phyloP scores from a whole-genome alignment of 1,140 invertebrate species.

The Procambarus virginalis region DNA sequence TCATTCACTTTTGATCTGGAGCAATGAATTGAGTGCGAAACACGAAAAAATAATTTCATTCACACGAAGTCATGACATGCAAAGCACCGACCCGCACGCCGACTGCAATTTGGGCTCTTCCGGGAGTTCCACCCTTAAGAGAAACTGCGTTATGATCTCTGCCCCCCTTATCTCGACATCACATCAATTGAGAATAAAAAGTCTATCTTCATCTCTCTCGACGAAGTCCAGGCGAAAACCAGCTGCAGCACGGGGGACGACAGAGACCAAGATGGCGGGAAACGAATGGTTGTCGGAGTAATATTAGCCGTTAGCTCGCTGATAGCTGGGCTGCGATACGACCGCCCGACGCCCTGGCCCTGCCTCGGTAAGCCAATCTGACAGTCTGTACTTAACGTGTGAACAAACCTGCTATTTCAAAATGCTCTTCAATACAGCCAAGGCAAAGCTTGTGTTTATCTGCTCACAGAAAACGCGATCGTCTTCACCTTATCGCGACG shows the following conservation, averaged over 20 bases:
- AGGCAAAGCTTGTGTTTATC: conserved; percentile 53
- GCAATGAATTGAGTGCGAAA: conserved; percentile 48
- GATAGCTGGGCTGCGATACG: conserved; percentile 37
- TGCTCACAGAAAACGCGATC: conserved; percentile 38
- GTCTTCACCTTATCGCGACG: not conserved
- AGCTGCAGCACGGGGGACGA: not conserved
- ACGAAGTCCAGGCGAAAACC: not conserved
- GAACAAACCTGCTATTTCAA: conserved; percentile 58
- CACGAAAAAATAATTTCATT: conserved; percentile 48
- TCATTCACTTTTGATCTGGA: conserved; percentile 31
- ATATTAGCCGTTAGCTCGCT: conserved; percentile 51
- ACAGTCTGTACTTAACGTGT: conserved; percentile 57
- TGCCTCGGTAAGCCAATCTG: conserved; percentile 52
- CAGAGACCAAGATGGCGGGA: not conserved
- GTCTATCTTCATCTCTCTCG: conserved; percentile 36
- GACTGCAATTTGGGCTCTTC: conserved; percentile 34
- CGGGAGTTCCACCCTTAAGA: conserved; percentile 23
- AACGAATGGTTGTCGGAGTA: not conserved
- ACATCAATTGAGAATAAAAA: conserved; percentile 54
- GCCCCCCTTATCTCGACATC: conserved; percentile 30
- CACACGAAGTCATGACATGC: conserved; percentile 57
- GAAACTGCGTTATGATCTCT: conserved; percentile 1
- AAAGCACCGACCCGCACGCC: conserved; percentile 28
- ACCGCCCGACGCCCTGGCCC: conserved; percentile 44
- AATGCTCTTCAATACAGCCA: conserved; percentile 52